Conservation (phyloP, 2,113 vertebrate species). For the Pycnonotus jocosus region DNA sequence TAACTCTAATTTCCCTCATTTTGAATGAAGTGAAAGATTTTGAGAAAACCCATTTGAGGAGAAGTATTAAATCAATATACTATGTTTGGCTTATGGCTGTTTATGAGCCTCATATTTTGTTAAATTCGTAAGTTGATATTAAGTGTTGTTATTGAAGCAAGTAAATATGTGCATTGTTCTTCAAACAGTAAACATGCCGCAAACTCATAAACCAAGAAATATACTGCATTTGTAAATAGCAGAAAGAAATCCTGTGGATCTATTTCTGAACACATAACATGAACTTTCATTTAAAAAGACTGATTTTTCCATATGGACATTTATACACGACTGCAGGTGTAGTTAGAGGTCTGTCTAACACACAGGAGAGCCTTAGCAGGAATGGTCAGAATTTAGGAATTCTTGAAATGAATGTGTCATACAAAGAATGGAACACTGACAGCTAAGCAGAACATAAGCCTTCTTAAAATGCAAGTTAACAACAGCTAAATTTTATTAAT, state of each 20-base stretch:
- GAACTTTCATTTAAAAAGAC: background rate
- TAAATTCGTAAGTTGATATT: background rate
- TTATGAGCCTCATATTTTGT: background rate
- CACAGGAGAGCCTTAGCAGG: background rate
- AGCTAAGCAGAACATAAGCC: background rate
- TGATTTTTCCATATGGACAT: background rate
- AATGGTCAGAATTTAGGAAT: background rate
- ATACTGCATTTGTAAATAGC: background rate
- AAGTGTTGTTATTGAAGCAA: background rate
- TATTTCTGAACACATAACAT: background rate
- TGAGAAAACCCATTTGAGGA: background rate
- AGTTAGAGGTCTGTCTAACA: background rate
- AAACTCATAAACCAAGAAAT: background rate
- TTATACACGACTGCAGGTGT: fast-evolving
- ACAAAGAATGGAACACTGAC: background rate
- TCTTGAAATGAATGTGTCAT: background rate
- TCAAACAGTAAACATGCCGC: background rate
- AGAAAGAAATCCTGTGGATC: background rate
- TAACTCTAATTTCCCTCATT: background rate
- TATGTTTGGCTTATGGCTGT: background rate
- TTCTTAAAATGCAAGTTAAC: background rate
- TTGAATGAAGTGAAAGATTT: background rate
- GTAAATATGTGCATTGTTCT: background rate
- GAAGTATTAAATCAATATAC: background rate
- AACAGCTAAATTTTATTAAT: background rate